Base-by-base conservation (phyloP, 2,888 invertebrate genomes). In the Crioceris asparagi region DNA sequence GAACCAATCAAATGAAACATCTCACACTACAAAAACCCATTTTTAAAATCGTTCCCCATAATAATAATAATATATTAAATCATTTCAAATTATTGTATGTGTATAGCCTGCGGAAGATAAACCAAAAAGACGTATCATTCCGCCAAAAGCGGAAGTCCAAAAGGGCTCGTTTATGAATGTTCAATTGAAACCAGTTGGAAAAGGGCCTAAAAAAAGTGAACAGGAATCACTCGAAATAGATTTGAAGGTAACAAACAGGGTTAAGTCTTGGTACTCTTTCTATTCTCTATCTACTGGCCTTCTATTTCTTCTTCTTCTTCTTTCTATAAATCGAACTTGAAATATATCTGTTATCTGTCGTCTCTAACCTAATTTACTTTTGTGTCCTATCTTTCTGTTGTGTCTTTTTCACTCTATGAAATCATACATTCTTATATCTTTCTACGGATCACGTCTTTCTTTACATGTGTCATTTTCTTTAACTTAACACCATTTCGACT, bases 161-260 rank as follows among this genome's bases (percentile, higher is more conserved):
- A 60, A 65, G 54, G 74, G 72, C 57, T 69, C 64, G 54, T 77
- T 77, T 62, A 62, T 74, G 55, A 65, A 64, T 47, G 62, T 77
- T 48, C 72, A 75, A 57, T 69, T 77, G 54, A 77, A 76, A 63
- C 76, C 75, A 32, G 67, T 71, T 46, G 55, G 57, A 51, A 64
- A 63, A 49, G 62, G 61, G 43, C 61, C 55, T 36, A 64, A 64
- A 50, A 56, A 64, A 53, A 41, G 54, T 41, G 56, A 63, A 47
- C 53, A 61, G 51, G 61, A 54, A 39, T 53, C 53, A 43, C 40
- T 57, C 40, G 64, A 61, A 41, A 40, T 48, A 35, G 59, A 60
- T 16, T 48, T 64, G 46, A 65, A 66, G 64, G 66, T 66, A 66
- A 62, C 34, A 32, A 16, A 17, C 15, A 34, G 18, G 26, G 19